phyloP scores from a whole-genome alignment of 2,888 invertebrate genomes.

The Pseudanteris insignis region DNA sequence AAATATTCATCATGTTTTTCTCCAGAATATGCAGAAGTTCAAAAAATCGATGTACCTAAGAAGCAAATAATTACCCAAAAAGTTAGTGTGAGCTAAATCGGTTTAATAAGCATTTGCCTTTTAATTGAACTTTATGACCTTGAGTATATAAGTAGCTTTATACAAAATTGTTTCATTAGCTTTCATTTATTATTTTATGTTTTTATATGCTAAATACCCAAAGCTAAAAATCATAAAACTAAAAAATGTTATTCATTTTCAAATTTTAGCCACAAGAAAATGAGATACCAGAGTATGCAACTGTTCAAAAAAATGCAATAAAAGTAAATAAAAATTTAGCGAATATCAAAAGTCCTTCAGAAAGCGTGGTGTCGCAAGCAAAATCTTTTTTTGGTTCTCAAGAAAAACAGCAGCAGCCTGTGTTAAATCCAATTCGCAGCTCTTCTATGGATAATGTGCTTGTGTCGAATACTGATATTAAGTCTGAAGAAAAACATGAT shows the following conservation, averaged over 20 bases:
- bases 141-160: too few relatives aligned
- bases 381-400: constrained; percentile 45
- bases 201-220: too few relatives aligned
- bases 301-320: constrained; percentile 56
- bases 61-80: constrained; percentile 48
- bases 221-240: too few relatives aligned
- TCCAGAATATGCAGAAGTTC: constrained; percentile 62
- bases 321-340: constrained; percentile 34
- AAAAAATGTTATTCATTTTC: constrained; percentile 2
- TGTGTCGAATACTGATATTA: constrained; percentile 37
- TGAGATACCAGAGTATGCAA: constrained; percentile 60
- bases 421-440: constrained; percentile 52
- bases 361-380: constrained; percentile 46
- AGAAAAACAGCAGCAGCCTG: constrained; percentile 47
- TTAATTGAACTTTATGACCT: too few relatives aligned
- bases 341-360: constrained; percentile 30
- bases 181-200: too few relatives aligned
- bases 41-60: constrained; percentile 45
- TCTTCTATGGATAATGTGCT: constrained; percentile 52
- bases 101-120: too few relatives aligned
- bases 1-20: constrained; percentile 55
- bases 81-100: too few relatives aligned
- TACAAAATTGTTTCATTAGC: too few relatives aligned
- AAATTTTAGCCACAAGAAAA: constrained; percentile 17
- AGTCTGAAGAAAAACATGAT: constrained; percentile 44